These are phyloP conservation scores for Macrocentrus cingulum DNA, from an alignment of 1,140 invertebrate genomes.

Conservation along the genomic window DNA sequence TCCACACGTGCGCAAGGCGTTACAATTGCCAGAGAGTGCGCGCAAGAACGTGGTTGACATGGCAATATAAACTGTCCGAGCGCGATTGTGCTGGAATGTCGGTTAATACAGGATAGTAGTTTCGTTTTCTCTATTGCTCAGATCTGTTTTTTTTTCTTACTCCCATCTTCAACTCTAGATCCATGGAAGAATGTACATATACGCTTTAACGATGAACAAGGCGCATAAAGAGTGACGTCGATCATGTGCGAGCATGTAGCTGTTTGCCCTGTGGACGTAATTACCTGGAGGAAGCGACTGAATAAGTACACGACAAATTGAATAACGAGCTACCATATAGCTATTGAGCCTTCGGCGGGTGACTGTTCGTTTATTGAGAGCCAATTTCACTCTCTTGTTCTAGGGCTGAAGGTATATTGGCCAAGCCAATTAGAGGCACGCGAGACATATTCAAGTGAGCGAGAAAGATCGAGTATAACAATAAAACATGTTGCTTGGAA, in stretches of 20 bases:
- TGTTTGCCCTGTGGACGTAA: slow-evolving; percentile 25
- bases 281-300: slow-evolving; percentile 18
- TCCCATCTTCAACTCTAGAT: slow-evolving; percentile 18
- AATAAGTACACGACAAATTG: slow-evolving; percentile 23
- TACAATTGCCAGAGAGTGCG: slow-evolving; percentile 1
- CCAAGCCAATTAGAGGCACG: slow-evolving; percentile 19
- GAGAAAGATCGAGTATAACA: neutral
- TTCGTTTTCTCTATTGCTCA: slow-evolving; percentile 2
- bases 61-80: slow-evolving; percentile 18
- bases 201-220: slow-evolving; percentile 10
- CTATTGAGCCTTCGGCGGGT: slow-evolving; percentile 5
- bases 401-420: slow-evolving; percentile 7
- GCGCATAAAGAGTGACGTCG: neutral
- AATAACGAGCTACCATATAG: slow-evolving; percentile 21
- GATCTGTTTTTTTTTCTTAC: slow-evolving; percentile 6
- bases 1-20: slow-evolving; percentile 6
- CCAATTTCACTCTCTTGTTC: slow-evolving; percentile 13
- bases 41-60: slow-evolving; percentile 2
- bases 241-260: neutral
- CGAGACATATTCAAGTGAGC: neutral
- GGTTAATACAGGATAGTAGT: slow-evolving; percentile 9
- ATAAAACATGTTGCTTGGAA: slow-evolving; percentile 2
- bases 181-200: slow-evolving; percentile 20
- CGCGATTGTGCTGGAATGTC: slow-evolving; percentile 21
- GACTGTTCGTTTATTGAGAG: slow-evolving; percentile 10